A percentile compares a stretch with the other conserved stretches of the same genome.
Evolutionary conservation across 2,797 vertebrate genomes (phyloP).

Genomic region (Poeciliopsis gracilis): DNA sequence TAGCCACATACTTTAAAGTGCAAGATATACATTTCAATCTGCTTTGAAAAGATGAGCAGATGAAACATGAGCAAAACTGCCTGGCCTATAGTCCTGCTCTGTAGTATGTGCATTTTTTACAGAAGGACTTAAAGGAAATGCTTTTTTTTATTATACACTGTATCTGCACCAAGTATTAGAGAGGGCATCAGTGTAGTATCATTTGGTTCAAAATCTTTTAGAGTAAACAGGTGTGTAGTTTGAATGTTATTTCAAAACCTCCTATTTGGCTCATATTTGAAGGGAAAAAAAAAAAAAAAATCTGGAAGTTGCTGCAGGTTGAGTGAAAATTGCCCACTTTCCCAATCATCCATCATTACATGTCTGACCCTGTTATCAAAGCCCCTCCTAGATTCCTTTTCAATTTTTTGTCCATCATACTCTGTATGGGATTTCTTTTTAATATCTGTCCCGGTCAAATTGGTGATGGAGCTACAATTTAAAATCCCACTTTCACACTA

Average conservation of each 20-base stretch:
- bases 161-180: background rate
- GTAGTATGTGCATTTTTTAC: background rate
- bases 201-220: background rate
- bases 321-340: background rate
- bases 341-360: background rate
- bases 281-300: background rate
- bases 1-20: background rate
- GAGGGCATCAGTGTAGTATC: background rate
- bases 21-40: background rate
- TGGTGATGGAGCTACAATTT: background rate
- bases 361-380: constrained; percentile 7
- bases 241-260: constrained; percentile 1
- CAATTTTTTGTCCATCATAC: background rate
- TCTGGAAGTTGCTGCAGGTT: background rate
- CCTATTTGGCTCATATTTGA: background rate
- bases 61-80: background rate
- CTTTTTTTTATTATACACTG: background rate
- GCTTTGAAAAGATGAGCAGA: background rate
- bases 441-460: background rate
- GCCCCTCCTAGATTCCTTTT: background rate
- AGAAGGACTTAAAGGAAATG: background rate
- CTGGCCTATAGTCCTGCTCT: background rate
- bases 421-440: background rate
- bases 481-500: background rate
- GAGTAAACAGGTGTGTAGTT: background rate